These are phyloP conservation scores for Phoxinus phoxinus DNA, from an alignment of 2,113 vertebrate genomes.

Conservation along the genomic window DNA sequence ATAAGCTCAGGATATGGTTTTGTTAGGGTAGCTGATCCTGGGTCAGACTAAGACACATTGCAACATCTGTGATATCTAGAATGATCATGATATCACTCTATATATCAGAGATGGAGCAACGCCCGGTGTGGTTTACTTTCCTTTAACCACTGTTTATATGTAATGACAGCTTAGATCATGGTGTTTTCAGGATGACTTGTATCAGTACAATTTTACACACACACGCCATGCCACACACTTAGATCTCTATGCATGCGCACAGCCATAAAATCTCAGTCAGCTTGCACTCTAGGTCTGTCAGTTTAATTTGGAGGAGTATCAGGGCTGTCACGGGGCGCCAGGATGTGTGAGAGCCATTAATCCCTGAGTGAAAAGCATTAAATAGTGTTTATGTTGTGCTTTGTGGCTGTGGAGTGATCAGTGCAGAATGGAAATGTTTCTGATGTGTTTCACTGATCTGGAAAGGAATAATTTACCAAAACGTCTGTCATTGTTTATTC, in stretches of 20 bases:
- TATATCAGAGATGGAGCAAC: too few species aligned
- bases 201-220: background rate
- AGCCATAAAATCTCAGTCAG: background rate
- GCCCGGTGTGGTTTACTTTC: background rate
- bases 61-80: background rate
- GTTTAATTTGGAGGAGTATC: slow-evolving; percentile 15
- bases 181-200: background rate
- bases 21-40: background rate
- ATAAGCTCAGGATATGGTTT: background rate
- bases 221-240: too few species aligned
- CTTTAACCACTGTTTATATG: background rate
- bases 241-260: background rate
- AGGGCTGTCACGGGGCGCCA: background rate
- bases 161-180: background rate
- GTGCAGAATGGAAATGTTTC: background rate
- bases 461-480: background rate
- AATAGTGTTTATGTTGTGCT: slow-evolving; percentile 19
- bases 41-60: background rate
- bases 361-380: slow-evolving; percentile 10
- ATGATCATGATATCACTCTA: too few species aligned
- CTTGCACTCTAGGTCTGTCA: background rate
- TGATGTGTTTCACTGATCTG: background rate
- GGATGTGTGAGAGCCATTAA: background rate
- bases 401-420: slow-evolving; percentile 1
- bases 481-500: background rate